Conservation (phyloP, 2,113 vertebrate species). For the Strix aluco region DNA sequence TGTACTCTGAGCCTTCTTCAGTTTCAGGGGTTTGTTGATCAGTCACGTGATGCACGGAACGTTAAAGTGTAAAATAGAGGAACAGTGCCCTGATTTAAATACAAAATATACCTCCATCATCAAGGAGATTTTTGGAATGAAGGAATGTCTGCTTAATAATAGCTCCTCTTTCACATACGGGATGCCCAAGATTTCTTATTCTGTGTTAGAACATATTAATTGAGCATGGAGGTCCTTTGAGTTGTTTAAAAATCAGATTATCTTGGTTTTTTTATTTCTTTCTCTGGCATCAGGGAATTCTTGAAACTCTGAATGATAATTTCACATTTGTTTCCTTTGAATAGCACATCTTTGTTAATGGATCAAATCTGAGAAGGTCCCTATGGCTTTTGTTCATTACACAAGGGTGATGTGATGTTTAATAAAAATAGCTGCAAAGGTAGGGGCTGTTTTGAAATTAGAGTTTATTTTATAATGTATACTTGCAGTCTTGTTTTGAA, state of each 20-base stretch:
- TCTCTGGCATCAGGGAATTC: not conserved
- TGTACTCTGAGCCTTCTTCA: not conserved
- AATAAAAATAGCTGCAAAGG: not conserved
- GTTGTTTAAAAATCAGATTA: not conserved
- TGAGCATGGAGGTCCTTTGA: not conserved
- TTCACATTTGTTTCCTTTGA: not conserved
- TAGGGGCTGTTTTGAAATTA: not conserved
- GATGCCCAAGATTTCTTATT: not conserved
- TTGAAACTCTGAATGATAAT: not conserved
- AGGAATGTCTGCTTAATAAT: not conserved
- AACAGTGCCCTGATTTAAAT: not conserved
- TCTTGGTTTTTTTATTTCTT: not conserved
- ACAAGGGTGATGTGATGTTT: not conserved
- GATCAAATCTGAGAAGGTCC: not conserved
- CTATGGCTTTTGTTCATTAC: not conserved
- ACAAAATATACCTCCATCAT: not conserved
- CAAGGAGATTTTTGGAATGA: not conserved
- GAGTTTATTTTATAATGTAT: not conserved
- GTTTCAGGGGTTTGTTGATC: not conserved
- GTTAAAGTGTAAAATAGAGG: not conserved
- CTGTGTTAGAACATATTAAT: not conserved
- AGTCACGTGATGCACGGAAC: not conserved
- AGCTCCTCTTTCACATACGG: not conserved
- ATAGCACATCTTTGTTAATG: not conserved
- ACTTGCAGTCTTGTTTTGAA: not conserved